Evolutionary conservation across 2,113 vertebrate genomes (phyloP).

Genomic region (Entelurus aequoreus): DNA sequence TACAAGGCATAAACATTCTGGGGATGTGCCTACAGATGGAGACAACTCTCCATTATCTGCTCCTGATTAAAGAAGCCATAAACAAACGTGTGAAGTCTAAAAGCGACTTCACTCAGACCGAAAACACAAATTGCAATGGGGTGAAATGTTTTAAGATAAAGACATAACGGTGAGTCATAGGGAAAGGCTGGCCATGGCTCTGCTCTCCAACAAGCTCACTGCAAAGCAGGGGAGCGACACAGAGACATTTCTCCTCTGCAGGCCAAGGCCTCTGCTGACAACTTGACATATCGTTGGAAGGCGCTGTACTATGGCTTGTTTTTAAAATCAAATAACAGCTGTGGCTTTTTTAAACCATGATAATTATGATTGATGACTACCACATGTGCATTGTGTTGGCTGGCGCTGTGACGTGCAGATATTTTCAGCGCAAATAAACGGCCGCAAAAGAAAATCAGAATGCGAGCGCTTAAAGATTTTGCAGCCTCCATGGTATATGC

Average conservation of each 20-base stretch:
- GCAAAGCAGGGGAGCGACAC: slow-evolving; percentile 43
- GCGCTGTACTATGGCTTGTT: slow-evolving; percentile 64
- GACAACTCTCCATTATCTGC: slow-evolving; percentile 54
- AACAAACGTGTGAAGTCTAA: slow-evolving; percentile 63
- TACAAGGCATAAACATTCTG: not conserved
- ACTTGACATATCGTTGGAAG: slow-evolving; percentile 70
- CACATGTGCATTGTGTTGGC: slow-evolving; percentile 73
- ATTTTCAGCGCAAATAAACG: slow-evolving; percentile 67
- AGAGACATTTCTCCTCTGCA: slow-evolving; percentile 59
- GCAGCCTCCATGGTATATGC: slow-evolving; percentile 17
- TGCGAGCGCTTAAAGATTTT: slow-evolving; percentile 32
- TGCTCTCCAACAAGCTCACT: slow-evolving; percentile 55
- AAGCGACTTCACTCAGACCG: slow-evolving; percentile 53
- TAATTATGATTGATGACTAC: slow-evolving; percentile 76
- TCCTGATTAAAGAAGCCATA: slow-evolving; percentile 62
- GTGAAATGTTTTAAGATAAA: slow-evolving; percentile 68
- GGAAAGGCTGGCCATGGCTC: slow-evolving; percentile 58
- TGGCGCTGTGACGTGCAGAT: slow-evolving; percentile 62
- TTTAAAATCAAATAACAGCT: slow-evolving; percentile 76
- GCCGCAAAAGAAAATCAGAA: slow-evolving; percentile 47
- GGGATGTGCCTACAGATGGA: slow-evolving; percentile 44
- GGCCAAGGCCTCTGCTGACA: slow-evolving; percentile 73
- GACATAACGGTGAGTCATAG: slow-evolving; percentile 56
- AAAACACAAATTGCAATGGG: slow-evolving; percentile 54
- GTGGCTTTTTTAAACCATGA: slow-evolving; percentile 74